phyloP scores from a whole-genome alignment of 2,888 invertebrate species.

The Ichneumoninae sp. region DNA sequence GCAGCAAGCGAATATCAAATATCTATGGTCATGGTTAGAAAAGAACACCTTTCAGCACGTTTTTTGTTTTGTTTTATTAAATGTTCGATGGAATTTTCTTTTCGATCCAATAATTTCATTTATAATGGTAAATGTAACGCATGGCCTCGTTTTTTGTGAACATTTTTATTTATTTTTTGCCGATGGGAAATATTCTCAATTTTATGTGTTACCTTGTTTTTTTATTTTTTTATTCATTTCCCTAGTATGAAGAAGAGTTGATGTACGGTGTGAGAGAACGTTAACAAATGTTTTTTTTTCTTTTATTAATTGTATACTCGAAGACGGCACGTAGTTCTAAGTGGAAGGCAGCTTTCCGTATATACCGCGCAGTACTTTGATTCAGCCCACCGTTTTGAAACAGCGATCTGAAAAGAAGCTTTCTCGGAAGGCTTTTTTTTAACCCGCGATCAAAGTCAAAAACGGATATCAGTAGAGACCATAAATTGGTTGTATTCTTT shows the following conservation, averaged over 20 bases:
- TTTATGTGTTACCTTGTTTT: slow-evolving; percentile 15
- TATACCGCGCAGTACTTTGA: slow-evolving; percentile 61
- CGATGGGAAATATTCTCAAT: slow-evolving; percentile 42
- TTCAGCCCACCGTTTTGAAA: slow-evolving; percentile 36
- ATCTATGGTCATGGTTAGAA: slow-evolving; percentile 67
- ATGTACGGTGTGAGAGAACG: slow-evolving; percentile 61
- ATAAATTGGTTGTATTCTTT: slow-evolving; percentile 8
- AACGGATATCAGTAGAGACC: slow-evolving; percentile 38
- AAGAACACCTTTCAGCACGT: slow-evolving; percentile 63
- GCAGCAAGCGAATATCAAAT: slow-evolving; percentile 68
- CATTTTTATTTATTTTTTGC: slow-evolving; percentile 29
- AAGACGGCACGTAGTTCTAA: slow-evolving; percentile 69
- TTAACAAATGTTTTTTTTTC: slow-evolving; percentile 59
- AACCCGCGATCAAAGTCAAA: slow-evolving; percentile 17
- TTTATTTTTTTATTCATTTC: slow-evolving; percentile 14
- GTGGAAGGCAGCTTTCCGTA: slow-evolving; percentile 69
- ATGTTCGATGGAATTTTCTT: slow-evolving; percentile 54
- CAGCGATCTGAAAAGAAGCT: slow-evolving; percentile 30
- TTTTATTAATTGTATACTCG: slow-evolving; percentile 67
- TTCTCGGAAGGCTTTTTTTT: slow-evolving; percentile 17
- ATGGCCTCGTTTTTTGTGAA: slow-evolving; percentile 36
- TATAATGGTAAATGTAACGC: slow-evolving; percentile 41
- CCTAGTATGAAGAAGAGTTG: slow-evolving; percentile 55
- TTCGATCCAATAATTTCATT: slow-evolving; percentile 27
- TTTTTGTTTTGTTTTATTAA: slow-evolving; percentile 47